Evolutionary conservation across 2,888 invertebrate species (phyloP), one percentile per base, ranked within the genome.

Genomic region (Lacanobia oleracea): DNA sequence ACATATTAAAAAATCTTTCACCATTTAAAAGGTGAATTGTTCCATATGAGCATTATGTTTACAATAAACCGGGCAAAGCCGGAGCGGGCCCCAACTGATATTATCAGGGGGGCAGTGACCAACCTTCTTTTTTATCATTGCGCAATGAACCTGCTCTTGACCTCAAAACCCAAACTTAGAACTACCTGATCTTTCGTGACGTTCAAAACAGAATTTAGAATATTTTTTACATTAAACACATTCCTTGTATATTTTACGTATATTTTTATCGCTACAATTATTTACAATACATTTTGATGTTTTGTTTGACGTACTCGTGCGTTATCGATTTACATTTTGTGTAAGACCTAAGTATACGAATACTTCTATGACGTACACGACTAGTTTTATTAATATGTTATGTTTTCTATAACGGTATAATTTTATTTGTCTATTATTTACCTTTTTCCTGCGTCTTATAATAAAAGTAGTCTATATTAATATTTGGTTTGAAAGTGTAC

Each of bases 201-300:
- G n/a, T 53, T 14, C n/a, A 33, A 14, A n/a, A 33, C n/a, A 45
- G 18, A 16, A 12, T 18, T 62, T 37, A 64, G 16, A 40, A n/a
- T 56, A 27, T 40, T 43, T 65, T 7, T 10, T 16, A 66, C 14
- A n/a, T 62, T 37, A 48, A 23, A 48, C 62, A 23, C 48, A 50
- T 67, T 67, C 37, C 37, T 61, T 23, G 37, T n/a, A 37, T 37
- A 62, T 18, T 61, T 48, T 37, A 67, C 48, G 67, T 37, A 14
- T 14, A 23, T 50, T 23, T 66, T 61, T 67, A 62, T 62, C 37
- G 63, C 37, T 50, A 37, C 18, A 67, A 62, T 23, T 67, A 62
- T 62, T 62, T 56, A 27, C 23, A 56, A 56, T 27, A 65, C n/a
- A 56, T 43, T 16, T 33, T 59, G 45, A 33, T n/a, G 27, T 66